Conservation (phyloP, 2,797 vertebrate genomes). For the Acomys russatus region DNA sequence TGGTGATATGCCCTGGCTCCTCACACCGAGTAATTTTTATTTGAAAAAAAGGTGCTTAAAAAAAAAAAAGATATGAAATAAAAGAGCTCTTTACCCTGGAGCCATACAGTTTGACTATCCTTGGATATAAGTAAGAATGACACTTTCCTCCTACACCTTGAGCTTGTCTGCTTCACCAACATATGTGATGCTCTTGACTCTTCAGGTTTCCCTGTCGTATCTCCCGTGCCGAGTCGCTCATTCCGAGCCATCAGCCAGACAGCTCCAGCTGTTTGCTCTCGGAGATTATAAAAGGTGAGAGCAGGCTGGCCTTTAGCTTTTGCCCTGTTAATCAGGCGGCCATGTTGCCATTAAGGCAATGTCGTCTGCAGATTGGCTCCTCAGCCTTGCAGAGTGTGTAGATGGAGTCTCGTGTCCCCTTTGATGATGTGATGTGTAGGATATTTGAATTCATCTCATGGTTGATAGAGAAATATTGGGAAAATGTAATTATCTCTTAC, state of each 20-base stretch:
- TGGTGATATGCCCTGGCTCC: background rate
- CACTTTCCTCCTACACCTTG: background rate
- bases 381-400: background rate
- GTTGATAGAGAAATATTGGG: background rate
- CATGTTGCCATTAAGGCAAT: background rate
- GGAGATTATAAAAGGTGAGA: background rate
- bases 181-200: background rate
- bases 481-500: background rate
- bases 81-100: slow-evolving; percentile 27
- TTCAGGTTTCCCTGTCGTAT: background rate
- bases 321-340: background rate
- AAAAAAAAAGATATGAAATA: background rate
- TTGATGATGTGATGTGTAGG: background rate
- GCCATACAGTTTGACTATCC: slow-evolving; percentile 8
- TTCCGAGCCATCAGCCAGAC: slow-evolving; percentile 9
- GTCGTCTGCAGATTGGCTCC: background rate
- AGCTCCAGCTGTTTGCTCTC: slow-evolving; percentile 13
- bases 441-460: background rate
- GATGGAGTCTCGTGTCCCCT: background rate
- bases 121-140: background rate
- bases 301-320: slow-evolving; percentile 41
- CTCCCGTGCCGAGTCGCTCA: background rate
- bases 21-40: background rate
- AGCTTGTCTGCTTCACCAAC: background rate
- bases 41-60: no score